Base-by-base conservation (phyloP, 2,113 vertebrate species). In the Datnioides undecimradiatus region DNA sequence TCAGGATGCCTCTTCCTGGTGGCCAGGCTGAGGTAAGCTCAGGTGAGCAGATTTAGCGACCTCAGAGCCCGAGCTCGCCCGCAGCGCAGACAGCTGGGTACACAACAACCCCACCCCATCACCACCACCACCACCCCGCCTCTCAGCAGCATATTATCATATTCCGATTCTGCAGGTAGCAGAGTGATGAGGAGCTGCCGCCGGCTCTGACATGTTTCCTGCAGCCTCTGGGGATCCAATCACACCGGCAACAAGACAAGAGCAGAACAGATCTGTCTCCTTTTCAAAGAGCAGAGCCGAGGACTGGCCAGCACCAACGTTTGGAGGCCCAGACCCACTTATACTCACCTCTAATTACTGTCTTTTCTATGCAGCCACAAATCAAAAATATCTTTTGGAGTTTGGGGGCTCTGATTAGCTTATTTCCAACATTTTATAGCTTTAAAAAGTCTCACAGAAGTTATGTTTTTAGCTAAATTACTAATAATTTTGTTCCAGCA, bases 191-290 rank as follows among this genome's bases (percentile, higher is more conserved):
- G 38, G 9, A 4, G n/a, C 59, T 23, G 63, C 34, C 11, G 21
- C 48, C 43, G n/a, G 54, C 45, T 27, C 63, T 67, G 36, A 68
- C 59, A 60, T 55, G 75, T 71, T 72, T 60, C 36, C 58, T 71
- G 41, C 73, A 69, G 58, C 43, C 84, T 82, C 38, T 40, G 36
- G 33, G 59, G 71, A 79, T 36, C 52, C 40, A 78, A 57, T 57
- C 81, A 63, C 38, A 21, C 27, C 43, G 27, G 60, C 2, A 10
- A 69, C 2, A 10, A 69, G 54, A 49, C 13, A 9, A 49, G 68
- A 46, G 23, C 6, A 75, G 45, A 60, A 60, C 52, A 36, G 67
- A 58, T 60, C n/a, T 1, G 5, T 36, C 46, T 49, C 13, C 46
- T 6, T 31, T 10, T 62, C 19, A 31, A 64, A 25, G 4, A 57